phyloP scores from a whole-genome alignment of 2,113 vertebrate species.

The Haemorhous mexicanus region DNA sequence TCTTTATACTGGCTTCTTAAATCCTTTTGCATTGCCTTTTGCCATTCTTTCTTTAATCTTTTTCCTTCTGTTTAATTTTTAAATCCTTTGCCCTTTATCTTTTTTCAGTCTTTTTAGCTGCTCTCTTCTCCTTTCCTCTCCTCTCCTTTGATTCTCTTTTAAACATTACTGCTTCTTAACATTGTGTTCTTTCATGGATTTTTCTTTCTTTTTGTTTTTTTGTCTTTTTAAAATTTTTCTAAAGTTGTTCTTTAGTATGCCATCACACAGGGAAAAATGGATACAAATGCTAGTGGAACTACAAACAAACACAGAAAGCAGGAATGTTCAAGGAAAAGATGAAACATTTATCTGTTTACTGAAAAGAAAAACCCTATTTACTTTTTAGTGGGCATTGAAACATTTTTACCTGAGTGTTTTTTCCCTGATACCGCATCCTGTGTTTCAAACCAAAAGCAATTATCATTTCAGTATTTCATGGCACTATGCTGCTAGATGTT shows the following conservation, averaged over 20 bases:
- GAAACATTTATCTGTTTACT: conserved; percentile 43
- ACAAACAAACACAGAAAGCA: conserved; percentile 20
- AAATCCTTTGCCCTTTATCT: conserved; percentile 76
- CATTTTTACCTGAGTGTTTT: conserved; percentile 16
- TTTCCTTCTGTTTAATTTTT: conserved; percentile 75
- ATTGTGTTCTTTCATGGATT: conserved; percentile 67
- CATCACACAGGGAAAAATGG: conserved; percentile 11
- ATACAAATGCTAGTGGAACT: conserved; percentile 13
- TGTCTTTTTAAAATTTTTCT: conserved; percentile 39
- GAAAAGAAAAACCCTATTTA: conserved; percentile 36
- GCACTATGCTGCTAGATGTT: not conserved
- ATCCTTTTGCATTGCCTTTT: conserved; percentile 71
- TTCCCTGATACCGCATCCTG: not conserved
- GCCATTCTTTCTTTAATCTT: conserved; percentile 74
- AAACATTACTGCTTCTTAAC: conserved; percentile 68
- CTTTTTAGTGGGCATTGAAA: conserved; percentile 3
- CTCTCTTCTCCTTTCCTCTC: conserved; percentile 60
- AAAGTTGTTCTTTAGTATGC: conserved; percentile 36
- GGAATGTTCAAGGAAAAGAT: conserved; percentile 34
- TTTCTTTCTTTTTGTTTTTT: conserved; percentile 58
- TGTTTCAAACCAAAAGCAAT: not conserved
- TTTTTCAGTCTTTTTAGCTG: conserved; percentile 69
- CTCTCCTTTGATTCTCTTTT: conserved; percentile 71
- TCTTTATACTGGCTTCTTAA: conserved; percentile 68
- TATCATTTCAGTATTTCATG: conserved; percentile 5